Evolutionary conservation across 2,888 invertebrate genomes (phyloP).

Genomic region (Phrixothrix hirtus): DNA sequence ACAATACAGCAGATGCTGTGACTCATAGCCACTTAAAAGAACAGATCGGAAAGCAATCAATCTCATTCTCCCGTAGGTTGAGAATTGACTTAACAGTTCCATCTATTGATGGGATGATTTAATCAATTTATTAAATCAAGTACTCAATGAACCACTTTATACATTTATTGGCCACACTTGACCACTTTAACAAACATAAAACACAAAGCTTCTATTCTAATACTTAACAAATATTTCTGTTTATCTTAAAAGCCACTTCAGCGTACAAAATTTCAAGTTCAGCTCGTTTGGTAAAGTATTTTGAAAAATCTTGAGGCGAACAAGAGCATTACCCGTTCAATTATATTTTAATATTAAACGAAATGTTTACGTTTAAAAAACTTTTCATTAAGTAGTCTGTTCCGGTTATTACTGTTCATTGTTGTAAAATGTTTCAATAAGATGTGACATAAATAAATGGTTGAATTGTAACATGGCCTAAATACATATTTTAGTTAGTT

Average conservation of each 20-base stretch:
- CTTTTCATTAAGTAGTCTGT: too few relatives aligned
- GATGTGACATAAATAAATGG: too few relatives aligned
- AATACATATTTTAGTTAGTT: too few relatives aligned
- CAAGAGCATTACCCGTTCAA: too few relatives aligned
- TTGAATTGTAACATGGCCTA: too few relatives aligned
- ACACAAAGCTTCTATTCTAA: slow-evolving; percentile 16
- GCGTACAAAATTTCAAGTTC: too few relatives aligned
- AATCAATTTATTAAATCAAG: slow-evolving; percentile 51
- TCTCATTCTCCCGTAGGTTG: slow-evolving; percentile 37
- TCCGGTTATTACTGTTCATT: too few relatives aligned
- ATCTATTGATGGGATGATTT: slow-evolving; percentile 54
- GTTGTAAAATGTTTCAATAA: too few relatives aligned
- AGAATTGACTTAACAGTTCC: slow-evolving; percentile 53
- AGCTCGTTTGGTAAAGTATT: too few relatives aligned
- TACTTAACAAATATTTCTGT: neutral
- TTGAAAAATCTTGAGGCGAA: too few relatives aligned
- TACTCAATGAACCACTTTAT: slow-evolving; percentile 37
- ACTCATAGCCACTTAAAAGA: slow-evolving; percentile 20
- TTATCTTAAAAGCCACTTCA: neutral
- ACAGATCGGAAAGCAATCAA: slow-evolving; percentile 37
- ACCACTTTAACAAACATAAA: slow-evolving; percentile 23
- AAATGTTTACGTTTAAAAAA: too few relatives aligned
- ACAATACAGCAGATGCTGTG: slow-evolving; percentile 13
- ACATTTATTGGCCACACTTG: slow-evolving; percentile 42
- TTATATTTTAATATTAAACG: too few relatives aligned